Percentiles rank a stretch among this genome's conserved stretches.
Conservation (phyloP, 2,797 vertebrate species). For the Margarornis squamiger region DNA sequence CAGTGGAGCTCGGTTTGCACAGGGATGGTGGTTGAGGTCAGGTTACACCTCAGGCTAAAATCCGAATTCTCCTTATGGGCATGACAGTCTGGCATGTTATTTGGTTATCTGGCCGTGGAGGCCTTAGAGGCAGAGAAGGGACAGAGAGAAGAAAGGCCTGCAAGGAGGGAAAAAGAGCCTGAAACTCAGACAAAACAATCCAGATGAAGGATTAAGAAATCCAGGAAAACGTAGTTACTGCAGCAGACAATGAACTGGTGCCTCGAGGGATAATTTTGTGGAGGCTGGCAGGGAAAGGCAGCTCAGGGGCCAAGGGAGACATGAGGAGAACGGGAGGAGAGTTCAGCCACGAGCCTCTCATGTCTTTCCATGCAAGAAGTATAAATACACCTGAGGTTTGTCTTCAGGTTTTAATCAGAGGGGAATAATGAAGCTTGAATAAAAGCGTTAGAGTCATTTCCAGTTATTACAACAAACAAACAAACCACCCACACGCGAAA, state of each 20-base stretch:
- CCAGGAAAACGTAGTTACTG: background rate
- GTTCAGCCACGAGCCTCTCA: background rate
- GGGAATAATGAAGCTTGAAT: background rate
- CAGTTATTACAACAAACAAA: slow-evolving; percentile 25
- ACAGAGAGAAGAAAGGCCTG: background rate
- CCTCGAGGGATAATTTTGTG: slow-evolving; percentile 24
- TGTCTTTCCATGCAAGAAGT: background rate
- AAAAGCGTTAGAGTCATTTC: background rate
- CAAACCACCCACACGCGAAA: background rate
- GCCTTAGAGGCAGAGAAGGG: background rate
- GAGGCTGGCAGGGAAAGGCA: slow-evolving; percentile 8
- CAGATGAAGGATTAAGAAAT: background rate
- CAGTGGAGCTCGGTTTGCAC: background rate
- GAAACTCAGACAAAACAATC: slow-evolving; percentile 30
- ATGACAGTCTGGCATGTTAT: background rate
- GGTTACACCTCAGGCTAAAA: background rate
- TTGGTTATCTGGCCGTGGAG: background rate
- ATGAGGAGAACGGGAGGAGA: background rate
- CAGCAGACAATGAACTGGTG: slow-evolving; percentile 4
- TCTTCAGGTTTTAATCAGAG: background rate
- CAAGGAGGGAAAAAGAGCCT: background rate
- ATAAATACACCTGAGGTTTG: slow-evolving; percentile 41
- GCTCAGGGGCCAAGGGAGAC: background rate
- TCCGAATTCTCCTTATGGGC: background rate
- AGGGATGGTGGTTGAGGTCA: background rate